Base-by-base conservation (phyloP, 2,113 vertebrate species). In the Campylorhamphus procurvoides region DNA sequence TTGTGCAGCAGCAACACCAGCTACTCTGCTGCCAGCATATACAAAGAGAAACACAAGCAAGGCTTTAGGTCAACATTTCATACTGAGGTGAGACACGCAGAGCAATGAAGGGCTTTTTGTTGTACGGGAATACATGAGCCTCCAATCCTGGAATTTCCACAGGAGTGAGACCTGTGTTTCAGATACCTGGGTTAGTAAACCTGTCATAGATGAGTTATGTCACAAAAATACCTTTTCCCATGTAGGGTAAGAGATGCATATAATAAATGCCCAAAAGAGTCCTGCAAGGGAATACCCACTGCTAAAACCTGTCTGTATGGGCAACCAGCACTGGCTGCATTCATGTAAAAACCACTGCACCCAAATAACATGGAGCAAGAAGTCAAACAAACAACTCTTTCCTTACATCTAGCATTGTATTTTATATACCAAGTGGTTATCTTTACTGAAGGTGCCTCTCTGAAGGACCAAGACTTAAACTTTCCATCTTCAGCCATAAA, bases 61-160 rank as follows among this genome's bases (percentile, higher is more conserved):
- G 68, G 82, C 47, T 94, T 81, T 83, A 63, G 90, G 94, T 90
- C 93, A 95, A 28, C 72, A 40, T 27, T 52, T 83, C 60, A 33
- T 11, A 49, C 35, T 0, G 5, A 81, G 59, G 78, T 56, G 63
- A 83, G 50, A 40, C 42, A 80, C 19, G 69, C 29, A n/a, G 2
- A 55, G 46, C 62, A 83, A 73, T 19, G 52, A 90, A 71, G 25
- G 11, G 71, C 18, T 69, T 72, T 60, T n/a, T 83, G 63, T 37
- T 66, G 16, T 19, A 46, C 23, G 53, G 50, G 58, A 80, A 72
- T 24, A 49, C 0, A 0, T 35, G 12, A 81, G 28, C 50, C 18
- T 79, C 49, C 74, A 72, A 89, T 29, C 35, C 33, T 49, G 49
- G 35, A 56, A 58, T 11, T 73, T 46, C 52, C 35, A 46, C 14